phyloP scores from a whole-genome alignment of 2,888 invertebrate species.

The Synergus umbraculus region DNA sequence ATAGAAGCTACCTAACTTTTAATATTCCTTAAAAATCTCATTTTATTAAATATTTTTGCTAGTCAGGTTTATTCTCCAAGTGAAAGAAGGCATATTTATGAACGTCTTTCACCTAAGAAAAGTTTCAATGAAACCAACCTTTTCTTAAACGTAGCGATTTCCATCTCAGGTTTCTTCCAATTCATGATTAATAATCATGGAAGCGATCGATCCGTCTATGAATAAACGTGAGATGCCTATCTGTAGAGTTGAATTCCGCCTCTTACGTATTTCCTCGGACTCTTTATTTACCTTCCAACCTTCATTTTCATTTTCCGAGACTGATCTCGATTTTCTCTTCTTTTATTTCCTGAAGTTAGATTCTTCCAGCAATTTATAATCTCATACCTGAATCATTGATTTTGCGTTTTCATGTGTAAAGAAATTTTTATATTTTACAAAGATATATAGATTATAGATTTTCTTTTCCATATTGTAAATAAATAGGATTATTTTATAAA shows the following conservation, averaged over 20 bases:
- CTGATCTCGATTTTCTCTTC: not conserved
- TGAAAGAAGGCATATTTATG: slow-evolving; percentile 7
- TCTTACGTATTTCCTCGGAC: not conserved
- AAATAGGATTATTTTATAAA: not conserved
- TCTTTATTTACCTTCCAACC: not conserved
- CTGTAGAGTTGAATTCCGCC: not conserved
- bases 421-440: not conserved
- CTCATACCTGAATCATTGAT: slow-evolving; percentile 7
- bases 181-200: slow-evolving; percentile 34
- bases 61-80: not conserved
- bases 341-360: slow-evolving; percentile 13
- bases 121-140: not conserved
- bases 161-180: slow-evolving; percentile 13
- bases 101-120: not conserved
- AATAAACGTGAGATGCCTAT: slow-evolving; percentile 18
- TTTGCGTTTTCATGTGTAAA: not conserved
- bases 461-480: not conserved
- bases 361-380: slow-evolving; percentile 19
- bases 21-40: not conserved
- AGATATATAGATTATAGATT: not conserved
- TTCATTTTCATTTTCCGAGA: slow-evolving; percentile 17
- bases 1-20: not conserved
- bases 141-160: not conserved
- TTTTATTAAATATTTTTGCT: not conserved
- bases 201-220: slow-evolving; percentile 13